Percentiles rank a stretch among this genome's conserved stretches.
These are phyloP conservation scores for Acanthopagrus latus DNA, from an alignment of 2,797 vertebrate genomes.

Conservation along the genomic window DNA sequence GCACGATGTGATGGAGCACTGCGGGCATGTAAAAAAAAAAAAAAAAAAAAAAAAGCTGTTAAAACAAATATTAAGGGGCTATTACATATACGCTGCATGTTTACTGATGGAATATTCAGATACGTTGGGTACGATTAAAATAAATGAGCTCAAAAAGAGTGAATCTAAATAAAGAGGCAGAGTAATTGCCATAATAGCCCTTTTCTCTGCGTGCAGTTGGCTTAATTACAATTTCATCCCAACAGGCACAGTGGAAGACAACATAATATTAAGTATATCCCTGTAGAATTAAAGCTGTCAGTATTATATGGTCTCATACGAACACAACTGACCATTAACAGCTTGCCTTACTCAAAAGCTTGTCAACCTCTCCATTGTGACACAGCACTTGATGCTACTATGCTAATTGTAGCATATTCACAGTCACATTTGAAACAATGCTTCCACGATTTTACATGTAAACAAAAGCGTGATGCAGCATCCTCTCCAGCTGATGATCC, in stretches of 20 bases:
- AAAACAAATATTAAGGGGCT: constrained; percentile 18
- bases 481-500: too few species aligned
- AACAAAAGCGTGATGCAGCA: neutral
- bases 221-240: neutral
- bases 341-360: too few species aligned
- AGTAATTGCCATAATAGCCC: neutral
- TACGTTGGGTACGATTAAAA: neutral
- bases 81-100: neutral
- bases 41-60: constrained; percentile 15
- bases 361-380: too few species aligned
- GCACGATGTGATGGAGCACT: constrained; percentile 28
- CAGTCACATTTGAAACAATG: too few species aligned
- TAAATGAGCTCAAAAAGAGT: neutral
- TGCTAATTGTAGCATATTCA: too few species aligned
- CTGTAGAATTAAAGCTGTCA: neutral
- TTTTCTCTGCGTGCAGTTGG: neutral
- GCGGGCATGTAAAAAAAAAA: constrained; percentile 15
- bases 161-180: neutral
- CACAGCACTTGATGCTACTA: too few species aligned
- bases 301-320: neutral
- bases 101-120: constrained; percentile 11
- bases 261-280: neutral
- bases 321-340: neutral
- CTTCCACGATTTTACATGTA: too few species aligned
- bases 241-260: neutral